Percentiles rank a stretch among this genome's conserved stretches.
Conservation (phyloP, 2,113 vertebrate genomes). For the Ictidomys tridecemlineatus region DNA sequence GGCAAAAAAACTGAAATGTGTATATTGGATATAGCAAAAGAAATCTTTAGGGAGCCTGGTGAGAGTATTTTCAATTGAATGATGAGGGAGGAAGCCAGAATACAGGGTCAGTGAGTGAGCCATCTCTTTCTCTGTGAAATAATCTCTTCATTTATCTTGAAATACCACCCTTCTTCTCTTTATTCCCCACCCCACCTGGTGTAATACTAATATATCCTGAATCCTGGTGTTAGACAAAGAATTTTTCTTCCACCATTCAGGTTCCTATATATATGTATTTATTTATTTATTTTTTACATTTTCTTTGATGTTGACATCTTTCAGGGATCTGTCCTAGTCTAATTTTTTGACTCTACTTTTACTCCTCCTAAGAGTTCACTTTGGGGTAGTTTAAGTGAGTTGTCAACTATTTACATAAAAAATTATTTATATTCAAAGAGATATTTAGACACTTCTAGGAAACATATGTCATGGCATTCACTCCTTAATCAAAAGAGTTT, state of each 20-base stretch:
- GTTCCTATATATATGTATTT: not conserved
- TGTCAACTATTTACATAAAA: not conserved
- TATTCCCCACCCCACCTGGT: not conserved
- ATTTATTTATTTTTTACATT: not conserved
- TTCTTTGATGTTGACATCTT: not conserved
- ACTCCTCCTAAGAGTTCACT: not conserved
- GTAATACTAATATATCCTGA: not conserved
- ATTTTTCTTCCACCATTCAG: not conserved
- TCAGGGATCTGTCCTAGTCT: not conserved
- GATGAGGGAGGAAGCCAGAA: not conserved
- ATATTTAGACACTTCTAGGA: not conserved
- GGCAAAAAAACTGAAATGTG: not conserved
- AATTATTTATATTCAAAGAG: not conserved
- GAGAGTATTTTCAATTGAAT: not conserved
- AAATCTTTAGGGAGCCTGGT: not conserved
- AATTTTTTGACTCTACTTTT: not conserved
- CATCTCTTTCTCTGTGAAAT: not conserved
- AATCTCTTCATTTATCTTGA: not conserved
- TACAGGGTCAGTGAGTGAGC: not conserved
- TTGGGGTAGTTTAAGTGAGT: not conserved
- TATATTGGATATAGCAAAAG: not conserved
- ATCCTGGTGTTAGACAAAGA: not conserved
- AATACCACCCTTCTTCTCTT: not conserved
- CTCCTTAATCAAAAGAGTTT: not conserved
- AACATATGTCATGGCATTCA: not conserved